Conservation (phyloP, 2,888 invertebrate genomes). For the Orthosia incerta region DNA sequence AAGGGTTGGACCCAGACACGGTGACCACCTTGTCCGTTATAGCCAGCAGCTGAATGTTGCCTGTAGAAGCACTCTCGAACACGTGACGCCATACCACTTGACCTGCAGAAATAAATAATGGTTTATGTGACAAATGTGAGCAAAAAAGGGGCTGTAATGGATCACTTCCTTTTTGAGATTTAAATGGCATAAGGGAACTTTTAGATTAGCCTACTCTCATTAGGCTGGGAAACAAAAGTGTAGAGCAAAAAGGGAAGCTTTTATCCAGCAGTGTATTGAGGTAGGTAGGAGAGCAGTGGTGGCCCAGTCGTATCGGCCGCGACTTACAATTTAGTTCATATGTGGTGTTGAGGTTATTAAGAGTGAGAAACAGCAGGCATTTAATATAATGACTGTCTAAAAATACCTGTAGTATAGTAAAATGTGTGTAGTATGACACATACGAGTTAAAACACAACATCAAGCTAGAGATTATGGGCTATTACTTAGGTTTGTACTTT, state of each 20-base stretch:
- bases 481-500: no score
- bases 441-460: no score
- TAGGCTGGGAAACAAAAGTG: neutral
- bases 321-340: no score
- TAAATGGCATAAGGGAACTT: neutral
- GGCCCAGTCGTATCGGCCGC: no score
- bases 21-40: slow-evolving; percentile 93
- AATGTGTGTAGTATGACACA: no score
- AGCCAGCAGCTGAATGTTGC: slow-evolving; percentile 93
- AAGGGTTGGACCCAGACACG: slow-evolving; percentile 94
- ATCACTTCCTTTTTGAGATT: neutral
- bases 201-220: neutral
- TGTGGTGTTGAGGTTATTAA: no score
- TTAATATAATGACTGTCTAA: no score
- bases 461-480: no score
- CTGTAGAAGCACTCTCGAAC: slow-evolving; percentile 92
- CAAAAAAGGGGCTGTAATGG: neutral
- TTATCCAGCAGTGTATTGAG: no score
- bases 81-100: slow-evolving; percentile 96
- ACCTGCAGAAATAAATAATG: slow-evolving; percentile 83
- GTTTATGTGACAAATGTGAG: neutral
- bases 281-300: no score
- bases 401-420: no score
- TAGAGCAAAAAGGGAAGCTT: neutral
- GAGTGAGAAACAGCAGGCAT: no score